Evolutionary conservation across 1,140 invertebrate genomes (phyloP).

Genomic region (Drosophila eugracilis): DNA sequence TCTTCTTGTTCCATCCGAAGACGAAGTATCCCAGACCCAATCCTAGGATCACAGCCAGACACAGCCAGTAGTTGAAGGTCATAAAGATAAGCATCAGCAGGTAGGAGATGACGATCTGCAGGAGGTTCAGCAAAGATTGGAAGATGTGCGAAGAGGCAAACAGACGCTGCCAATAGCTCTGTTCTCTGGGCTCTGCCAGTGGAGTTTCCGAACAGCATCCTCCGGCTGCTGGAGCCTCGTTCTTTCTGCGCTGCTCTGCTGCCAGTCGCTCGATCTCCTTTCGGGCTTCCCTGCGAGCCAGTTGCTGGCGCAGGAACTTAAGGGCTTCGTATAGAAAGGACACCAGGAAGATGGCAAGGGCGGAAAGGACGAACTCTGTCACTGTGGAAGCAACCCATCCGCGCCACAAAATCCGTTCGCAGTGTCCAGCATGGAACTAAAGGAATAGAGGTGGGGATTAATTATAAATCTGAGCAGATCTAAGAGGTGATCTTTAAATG

Average conservation of each 20-base stretch:
- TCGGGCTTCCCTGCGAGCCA: constrained; percentile 49
- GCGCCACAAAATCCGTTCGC: constrained; percentile 92
- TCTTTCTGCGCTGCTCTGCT: constrained; percentile 47
- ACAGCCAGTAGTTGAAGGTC: constrained; percentile 98
- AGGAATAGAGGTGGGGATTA: background rate
- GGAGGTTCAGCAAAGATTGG: constrained; percentile 94
- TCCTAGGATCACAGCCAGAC: constrained; percentile 94
- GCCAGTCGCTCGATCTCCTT: constrained; percentile 55
- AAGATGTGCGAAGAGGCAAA: constrained; percentile 87
- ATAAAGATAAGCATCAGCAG: constrained; percentile 98
- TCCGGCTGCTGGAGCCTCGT: constrained; percentile 22
- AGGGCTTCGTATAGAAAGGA: constrained; percentile 75
- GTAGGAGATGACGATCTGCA: constrained; percentile 96
- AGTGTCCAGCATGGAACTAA: constrained; percentile 91
- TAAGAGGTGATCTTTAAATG: background rate
- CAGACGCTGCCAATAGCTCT: constrained; percentile 61
- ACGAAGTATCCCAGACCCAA: constrained; percentile 95
- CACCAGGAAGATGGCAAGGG: constrained; percentile 64
- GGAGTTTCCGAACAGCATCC: constrained; percentile 52
- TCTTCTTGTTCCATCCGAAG: constrained; percentile 91
- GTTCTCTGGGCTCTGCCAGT: constrained; percentile 51
- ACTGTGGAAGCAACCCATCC: constrained; percentile 87
- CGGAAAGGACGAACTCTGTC: constrained; percentile 70
- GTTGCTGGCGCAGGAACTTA: constrained; percentile 70
- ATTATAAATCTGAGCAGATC: background rate